phyloP scores from a whole-genome alignment of 2,113 vertebrate genomes.

The Phylloscopus whistleri region DNA sequence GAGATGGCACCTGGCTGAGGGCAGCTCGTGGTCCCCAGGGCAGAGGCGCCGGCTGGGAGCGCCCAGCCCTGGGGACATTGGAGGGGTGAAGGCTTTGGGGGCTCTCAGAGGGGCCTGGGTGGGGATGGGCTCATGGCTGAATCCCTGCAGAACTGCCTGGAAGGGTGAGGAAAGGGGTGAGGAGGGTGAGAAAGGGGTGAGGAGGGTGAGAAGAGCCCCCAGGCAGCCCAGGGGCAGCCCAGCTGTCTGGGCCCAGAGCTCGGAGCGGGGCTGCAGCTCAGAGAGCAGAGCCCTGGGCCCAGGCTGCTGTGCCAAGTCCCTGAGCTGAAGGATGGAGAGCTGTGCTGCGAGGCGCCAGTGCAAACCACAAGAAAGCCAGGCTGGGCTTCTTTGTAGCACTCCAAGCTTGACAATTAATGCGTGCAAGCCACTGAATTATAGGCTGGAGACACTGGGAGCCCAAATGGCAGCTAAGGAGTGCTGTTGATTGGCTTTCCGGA shows the following conservation, averaged over 20 bases:
- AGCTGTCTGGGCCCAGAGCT: neutral
- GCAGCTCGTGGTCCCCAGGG: neutral
- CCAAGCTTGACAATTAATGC: conserved; percentile 55
- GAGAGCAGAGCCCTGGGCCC: neutral
- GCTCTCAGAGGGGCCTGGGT: neutral
- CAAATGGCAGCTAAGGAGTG: conserved; percentile 57
- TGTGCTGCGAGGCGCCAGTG: conserved; percentile 49
- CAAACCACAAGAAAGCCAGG: conserved; percentile 61
- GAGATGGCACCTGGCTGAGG: neutral
- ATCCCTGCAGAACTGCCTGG: neutral
- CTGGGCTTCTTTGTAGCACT: conserved; percentile 51
- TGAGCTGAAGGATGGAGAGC: neutral
- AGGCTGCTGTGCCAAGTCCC: neutral
- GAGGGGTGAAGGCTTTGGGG: neutral
- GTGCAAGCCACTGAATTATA: conserved; percentile 55
- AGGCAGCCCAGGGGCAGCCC: neutral
- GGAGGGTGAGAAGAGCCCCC: neutral
- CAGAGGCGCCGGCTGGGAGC: neutral
- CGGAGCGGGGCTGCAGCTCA: rapidly evolving
- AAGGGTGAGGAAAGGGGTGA: neutral
- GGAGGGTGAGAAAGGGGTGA: neutral
- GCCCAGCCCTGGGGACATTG: rapidly evolving
- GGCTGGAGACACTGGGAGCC: conserved; percentile 59
- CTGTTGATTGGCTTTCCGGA: conserved; percentile 59
- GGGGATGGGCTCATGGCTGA: neutral